Evolutionary conservation across 2,888 invertebrate genomes (phyloP).

Genomic region (Bunonema sp.): DNA sequence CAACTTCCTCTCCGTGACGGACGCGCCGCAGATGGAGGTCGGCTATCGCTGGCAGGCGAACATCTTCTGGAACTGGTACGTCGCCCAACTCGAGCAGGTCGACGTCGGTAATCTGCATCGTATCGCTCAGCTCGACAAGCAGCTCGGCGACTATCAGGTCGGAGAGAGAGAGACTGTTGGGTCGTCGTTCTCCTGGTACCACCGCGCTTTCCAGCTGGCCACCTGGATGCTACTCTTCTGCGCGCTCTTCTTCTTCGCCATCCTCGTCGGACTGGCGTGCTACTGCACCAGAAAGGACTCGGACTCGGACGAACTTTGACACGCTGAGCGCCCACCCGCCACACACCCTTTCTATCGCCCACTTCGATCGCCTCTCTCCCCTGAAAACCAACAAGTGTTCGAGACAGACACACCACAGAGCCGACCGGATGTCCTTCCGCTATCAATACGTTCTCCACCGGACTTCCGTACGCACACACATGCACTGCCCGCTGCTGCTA

Average conservation of each 20-base stretch:
- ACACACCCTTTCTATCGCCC: too few species aligned
- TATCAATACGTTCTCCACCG: too few species aligned
- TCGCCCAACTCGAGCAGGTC: constrained; percentile 34
- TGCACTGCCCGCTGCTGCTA: too few species aligned
- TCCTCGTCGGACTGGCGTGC: constrained; percentile 43
- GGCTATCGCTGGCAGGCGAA: constrained; percentile 41
- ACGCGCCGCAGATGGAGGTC: constrained; percentile 36
- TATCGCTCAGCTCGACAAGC: constrained; percentile 34
- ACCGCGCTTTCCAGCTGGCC: constrained; percentile 28
- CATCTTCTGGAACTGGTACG: constrained; percentile 44
- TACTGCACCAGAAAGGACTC: constrained; percentile 44
- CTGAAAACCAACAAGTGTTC: too few species aligned
- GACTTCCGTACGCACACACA: too few species aligned
- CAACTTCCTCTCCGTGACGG: constrained; percentile 40
- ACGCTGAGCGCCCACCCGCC: too few species aligned
- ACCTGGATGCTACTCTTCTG: constrained; percentile 43
- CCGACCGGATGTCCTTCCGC: too few species aligned
- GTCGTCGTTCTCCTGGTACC: too few species aligned
- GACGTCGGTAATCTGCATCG: constrained; percentile 41
- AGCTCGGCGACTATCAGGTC: constrained; percentile 43
- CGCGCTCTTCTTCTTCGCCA: constrained; percentile 44
- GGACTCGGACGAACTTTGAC: constrained; percentile 36
- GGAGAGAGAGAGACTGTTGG: too few species aligned
- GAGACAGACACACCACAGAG: too few species aligned
- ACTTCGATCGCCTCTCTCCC: too few species aligned